Evolutionary conservation across 2,113 vertebrate species (phyloP).

Genomic region (Indri indri): DNA sequence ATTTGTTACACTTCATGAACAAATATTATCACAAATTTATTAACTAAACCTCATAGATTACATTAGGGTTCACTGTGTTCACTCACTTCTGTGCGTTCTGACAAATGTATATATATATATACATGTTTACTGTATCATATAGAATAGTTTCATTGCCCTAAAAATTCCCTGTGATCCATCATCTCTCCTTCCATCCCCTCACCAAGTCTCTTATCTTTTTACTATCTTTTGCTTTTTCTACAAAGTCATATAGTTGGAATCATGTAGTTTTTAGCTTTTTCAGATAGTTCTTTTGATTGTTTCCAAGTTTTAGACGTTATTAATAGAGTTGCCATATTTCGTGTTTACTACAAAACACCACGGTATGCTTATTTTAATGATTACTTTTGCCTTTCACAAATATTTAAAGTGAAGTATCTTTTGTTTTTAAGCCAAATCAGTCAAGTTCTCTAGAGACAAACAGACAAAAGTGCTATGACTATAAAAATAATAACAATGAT

Average conservation of each 20-base stretch:
- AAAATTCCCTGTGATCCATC: neutral
- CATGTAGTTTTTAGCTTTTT: neutral
- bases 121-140: neutral
- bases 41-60: neutral
- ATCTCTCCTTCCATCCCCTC: neutral
- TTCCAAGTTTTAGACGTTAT: neutral
- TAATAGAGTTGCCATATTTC: neutral
- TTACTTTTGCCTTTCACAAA: neutral
- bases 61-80: neutral
- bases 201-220: neutral
- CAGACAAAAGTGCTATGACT: neutral
- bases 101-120: neutral
- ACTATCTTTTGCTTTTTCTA: neutral
- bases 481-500: neutral
- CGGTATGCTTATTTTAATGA: neutral
- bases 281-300: neutral
- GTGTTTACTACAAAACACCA: neutral
- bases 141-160: neutral
- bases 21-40: neutral
- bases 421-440: neutral
- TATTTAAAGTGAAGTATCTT: neutral
- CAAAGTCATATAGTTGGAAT: neutral
- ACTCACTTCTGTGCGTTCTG: neutral
- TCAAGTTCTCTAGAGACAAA: neutral
- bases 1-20: neutral